phyloP scores from a whole-genome alignment of 2,797 vertebrate genomes.

The Pangasius mekongensis region DNA sequence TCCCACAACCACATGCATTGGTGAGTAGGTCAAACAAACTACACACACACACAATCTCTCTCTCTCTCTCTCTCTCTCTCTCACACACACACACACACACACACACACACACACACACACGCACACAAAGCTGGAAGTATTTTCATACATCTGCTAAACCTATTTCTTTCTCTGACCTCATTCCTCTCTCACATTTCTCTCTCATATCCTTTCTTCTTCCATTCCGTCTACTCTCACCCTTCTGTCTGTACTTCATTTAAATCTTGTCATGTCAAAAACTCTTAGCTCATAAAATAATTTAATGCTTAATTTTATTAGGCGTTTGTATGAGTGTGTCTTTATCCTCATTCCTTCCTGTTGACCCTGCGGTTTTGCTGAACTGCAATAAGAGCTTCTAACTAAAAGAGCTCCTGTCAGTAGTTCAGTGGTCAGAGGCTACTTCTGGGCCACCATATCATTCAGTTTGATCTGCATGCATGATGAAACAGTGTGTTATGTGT shows the following conservation, averaged over 20 bases:
- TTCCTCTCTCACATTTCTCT: constrained; percentile 30
- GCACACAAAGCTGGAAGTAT: constrained; percentile 13
- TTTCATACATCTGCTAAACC: constrained; percentile 61
- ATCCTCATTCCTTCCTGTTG: neutral
- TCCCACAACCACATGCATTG: constrained; percentile 30
- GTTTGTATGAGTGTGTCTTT: neutral
- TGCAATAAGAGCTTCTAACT: neutral
- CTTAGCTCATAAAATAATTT: neutral
- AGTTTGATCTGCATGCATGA: neutral
- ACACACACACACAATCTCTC: constrained; percentile 11
- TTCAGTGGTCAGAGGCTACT: neutral
- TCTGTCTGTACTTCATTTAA: neutral
- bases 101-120: constrained; percentile 26
- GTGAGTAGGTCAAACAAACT: constrained; percentile 25
- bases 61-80: no score
- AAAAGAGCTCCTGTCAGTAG: neutral
- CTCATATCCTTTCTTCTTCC: neutral
- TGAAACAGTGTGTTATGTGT: neutral
- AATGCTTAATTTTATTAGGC: neutral
- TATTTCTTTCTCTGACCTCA: constrained; percentile 59
- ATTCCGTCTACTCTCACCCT: neutral
- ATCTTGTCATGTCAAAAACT: neutral
- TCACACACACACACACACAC: constrained; percentile 27
- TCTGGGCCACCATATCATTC: neutral
- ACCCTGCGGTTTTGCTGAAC: neutral